Base-by-base conservation (phyloP, 1,140 invertebrate species). In the Bathynomus jamesi region DNA sequence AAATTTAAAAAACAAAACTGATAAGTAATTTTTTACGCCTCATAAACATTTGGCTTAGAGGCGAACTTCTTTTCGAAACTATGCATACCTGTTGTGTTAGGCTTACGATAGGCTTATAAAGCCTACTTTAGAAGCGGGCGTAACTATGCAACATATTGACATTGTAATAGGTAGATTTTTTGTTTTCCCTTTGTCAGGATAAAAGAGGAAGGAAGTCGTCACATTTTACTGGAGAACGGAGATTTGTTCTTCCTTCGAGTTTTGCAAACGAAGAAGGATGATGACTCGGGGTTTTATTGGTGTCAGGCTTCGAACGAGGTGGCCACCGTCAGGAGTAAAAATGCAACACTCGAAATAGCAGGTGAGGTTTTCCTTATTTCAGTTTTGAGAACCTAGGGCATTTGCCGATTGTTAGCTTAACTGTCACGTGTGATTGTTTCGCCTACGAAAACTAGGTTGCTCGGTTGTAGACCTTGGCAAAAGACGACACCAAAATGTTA, bases 281-380 rank as follows among this genome's bases (percentile, higher is more conserved):
- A 91, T 80, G 93, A 96, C 81, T 90, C 91, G 67, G 94, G 94
- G 11, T 87, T 92, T 65, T 98, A 97, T 81, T 95, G 93, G 89
- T 98, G 95, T 84, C 90, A 94, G 74, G 95, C 95, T 25, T 88
- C 88, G 73, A 98, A 97, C 83, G 82, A 86, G 67, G 92, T 90
- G 28, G 93, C 93, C 78, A 88, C 87, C 79, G 91, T 89, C 61
- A 86, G 88, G 79, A 96, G 93, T 82, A 88, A 89, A 75, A 96
- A 97, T 85, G 95, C 94, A 76, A 94, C 93, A 60, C 86, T 97
- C 70, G 91, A 93, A 83, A 92, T 97, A 80, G 94, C 94, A 83
- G 90, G 94, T 96, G 25, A 25, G 67, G 28, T 60, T 61, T 17
- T 27, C 13, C 25, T 13, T 29, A 29, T 53, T 17, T 53, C 2